A percentile compares a stretch with the other conserved stretches of the same genome.
Conservation (phyloP, 2,797 vertebrate species). For the Halcyon badia region DNA sequence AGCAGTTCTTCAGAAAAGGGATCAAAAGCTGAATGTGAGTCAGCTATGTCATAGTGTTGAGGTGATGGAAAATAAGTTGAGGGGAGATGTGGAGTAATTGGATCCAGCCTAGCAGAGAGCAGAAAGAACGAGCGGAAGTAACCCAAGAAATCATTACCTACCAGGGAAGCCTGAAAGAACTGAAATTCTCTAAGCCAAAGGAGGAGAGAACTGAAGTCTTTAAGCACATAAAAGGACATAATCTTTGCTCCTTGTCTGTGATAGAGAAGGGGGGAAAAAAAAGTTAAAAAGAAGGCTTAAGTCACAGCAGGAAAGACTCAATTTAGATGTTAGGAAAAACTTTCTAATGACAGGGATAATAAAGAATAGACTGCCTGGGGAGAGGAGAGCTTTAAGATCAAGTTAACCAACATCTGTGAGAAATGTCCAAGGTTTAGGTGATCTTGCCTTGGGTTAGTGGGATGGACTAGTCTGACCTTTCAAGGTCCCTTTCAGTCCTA, state of each 20-base stretch:
- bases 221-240: conserved; percentile 47
- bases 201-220: conserved; percentile 36
- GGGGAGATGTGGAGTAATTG: conserved; percentile 39
- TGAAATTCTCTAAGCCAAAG: conserved; percentile 1
- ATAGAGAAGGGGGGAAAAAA: background rate
- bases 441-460: conserved; percentile 44
- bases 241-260: conserved; percentile 22
- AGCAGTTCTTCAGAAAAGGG: conserved; percentile 31
- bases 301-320: conserved; percentile 69
- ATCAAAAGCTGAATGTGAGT: conserved; percentile 45
- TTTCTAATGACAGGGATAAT: conserved; percentile 70
- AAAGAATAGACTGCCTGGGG: conserved; percentile 69
- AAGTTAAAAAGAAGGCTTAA: conserved; percentile 21
- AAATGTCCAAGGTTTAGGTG: conserved; percentile 59
- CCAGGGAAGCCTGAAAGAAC: background rate
- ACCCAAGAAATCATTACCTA: conserved; percentile 32
- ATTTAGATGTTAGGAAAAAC: conserved; percentile 72
- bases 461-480: conserved; percentile 65
- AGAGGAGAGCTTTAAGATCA: conserved; percentile 60
- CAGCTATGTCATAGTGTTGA: conserved; percentile 29
- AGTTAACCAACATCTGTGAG: conserved; percentile 68
- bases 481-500: conserved; percentile 62
- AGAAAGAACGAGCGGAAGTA: conserved; percentile 9
- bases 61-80: conserved; percentile 48
- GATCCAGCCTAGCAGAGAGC: conserved; percentile 52